A percentile compares a stretch with the other conserved stretches of the same genome.
Conservation (phyloP, 1,140 invertebrate genomes). For the Prorops nasuta region DNA sequence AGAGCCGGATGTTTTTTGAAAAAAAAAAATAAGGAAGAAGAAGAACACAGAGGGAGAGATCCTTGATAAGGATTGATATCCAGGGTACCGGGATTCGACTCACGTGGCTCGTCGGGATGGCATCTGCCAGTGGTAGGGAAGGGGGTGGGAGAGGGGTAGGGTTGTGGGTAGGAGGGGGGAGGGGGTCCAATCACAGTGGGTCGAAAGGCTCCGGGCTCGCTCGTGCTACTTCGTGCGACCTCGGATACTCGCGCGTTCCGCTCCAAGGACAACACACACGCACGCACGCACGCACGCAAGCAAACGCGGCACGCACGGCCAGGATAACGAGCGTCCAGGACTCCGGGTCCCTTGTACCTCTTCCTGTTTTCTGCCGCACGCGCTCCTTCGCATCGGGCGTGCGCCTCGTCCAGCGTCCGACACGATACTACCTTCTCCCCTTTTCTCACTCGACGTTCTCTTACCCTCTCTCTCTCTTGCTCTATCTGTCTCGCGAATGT, state of each 20-base stretch:
- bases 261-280: neutral
- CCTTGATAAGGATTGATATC: too few relatives aligned
- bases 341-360: conserved; percentile 21
- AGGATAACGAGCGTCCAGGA: conserved; percentile 14
- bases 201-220: conserved; percentile 12
- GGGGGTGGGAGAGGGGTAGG: too few relatives aligned
- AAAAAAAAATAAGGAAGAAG: too few relatives aligned
- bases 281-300: neutral
- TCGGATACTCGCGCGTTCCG: conserved; percentile 24
- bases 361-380: conserved; percentile 29
- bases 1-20: too few relatives aligned
- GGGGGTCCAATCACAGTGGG: too few relatives aligned
- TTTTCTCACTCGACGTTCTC: conserved; percentile 30
- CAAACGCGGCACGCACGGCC: neutral
- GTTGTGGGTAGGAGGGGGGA: too few relatives aligned
- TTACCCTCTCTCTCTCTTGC: conserved; percentile 38
- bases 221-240: conserved; percentile 21
- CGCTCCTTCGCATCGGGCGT: conserved; percentile 48
- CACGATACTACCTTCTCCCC: conserved; percentile 51
- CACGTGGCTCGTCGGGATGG: conserved; percentile 41
- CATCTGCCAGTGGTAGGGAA: too few relatives aligned
- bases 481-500: conserved; percentile 23
- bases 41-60: too few relatives aligned
- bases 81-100: conserved; percentile 26
- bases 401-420: conserved; percentile 54